Conservation (phyloP, 2,797 vertebrate species). For the Pseudomugil tenellus region DNA sequence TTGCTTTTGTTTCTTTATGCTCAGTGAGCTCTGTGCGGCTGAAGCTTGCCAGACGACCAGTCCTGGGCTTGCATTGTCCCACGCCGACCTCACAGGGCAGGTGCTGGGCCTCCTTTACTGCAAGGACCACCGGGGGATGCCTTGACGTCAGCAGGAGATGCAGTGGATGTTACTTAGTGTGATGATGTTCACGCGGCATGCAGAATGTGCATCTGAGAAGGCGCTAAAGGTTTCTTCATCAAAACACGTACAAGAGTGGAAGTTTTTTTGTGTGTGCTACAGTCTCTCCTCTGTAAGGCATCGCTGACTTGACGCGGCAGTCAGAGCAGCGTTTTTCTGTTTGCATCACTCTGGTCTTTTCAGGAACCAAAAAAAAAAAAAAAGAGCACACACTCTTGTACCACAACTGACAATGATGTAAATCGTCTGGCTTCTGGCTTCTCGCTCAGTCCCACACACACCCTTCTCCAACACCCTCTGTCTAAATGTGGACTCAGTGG, state of each 20-base stretch:
- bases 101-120: constrained; percentile 44
- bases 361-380: background rate
- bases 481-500: constrained; percentile 78
- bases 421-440: constrained; percentile 69
- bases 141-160: constrained; percentile 42
- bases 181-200: constrained; percentile 19
- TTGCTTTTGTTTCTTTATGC: constrained; percentile 61
- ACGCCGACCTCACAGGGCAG: constrained; percentile 52
- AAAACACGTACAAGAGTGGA: background rate
- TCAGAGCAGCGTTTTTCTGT: constrained; percentile 45
- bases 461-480: constrained; percentile 63
- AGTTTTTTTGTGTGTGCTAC: constrained; percentile 2
- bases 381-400: constrained; percentile 63
- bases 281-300: constrained; percentile 5
- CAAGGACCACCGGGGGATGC: constrained; percentile 50
- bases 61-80: constrained; percentile 55
- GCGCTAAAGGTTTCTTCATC: no score
- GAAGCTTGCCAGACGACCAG: constrained; percentile 51
- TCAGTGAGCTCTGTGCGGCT: constrained; percentile 51
- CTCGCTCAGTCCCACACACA: constrained; percentile 36
- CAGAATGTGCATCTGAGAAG: constrained; percentile 15
- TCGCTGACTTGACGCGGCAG: constrained; percentile 15
- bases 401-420: constrained; percentile 77
- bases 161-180: constrained; percentile 40
- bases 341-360: constrained; percentile 53